Evolutionary conservation across 2,888 invertebrate genomes (phyloP).

Genomic region (Drosophila aldrichi): DNA sequence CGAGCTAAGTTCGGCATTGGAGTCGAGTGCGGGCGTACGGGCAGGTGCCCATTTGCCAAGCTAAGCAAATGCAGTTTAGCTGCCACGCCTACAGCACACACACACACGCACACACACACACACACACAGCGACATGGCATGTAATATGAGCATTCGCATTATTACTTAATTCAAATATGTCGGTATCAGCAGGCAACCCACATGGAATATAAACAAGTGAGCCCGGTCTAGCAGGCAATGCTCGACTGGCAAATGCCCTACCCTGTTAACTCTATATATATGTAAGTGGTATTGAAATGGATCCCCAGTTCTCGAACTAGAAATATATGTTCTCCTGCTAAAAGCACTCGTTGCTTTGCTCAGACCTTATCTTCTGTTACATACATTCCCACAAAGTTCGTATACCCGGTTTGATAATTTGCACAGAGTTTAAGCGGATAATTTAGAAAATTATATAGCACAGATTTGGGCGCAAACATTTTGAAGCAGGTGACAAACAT

Average conservation of each 20-base stretch:
- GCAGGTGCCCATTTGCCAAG: constrained; percentile 30
- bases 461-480: constrained; percentile 5
- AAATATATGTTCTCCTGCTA: no score
- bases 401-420: neutral
- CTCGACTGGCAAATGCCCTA: constrained; percentile 1
- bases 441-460: constrained; percentile 20
- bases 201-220: constrained; percentile 5
- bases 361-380: neutral
- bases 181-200: constrained; percentile 7
- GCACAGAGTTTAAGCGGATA: constrained; percentile 1
- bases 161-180: constrained; percentile 17
- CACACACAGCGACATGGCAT: neutral
- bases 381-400: neutral
- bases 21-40: neutral
- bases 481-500: constrained; percentile 10
- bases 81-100: constrained; percentile 17
- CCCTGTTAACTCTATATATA: no score
- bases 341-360: neutral
- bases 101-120: constrained; percentile 1
- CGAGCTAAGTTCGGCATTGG: constrained; percentile 4
- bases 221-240: neutral
- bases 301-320: no score
- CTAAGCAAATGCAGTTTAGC: constrained; percentile 43
- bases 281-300: no score
- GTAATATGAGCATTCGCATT: constrained; percentile 22